Evolutionary conservation across 2,113 vertebrate genomes (phyloP).

Genomic region (Toxostoma redivivum): DNA sequence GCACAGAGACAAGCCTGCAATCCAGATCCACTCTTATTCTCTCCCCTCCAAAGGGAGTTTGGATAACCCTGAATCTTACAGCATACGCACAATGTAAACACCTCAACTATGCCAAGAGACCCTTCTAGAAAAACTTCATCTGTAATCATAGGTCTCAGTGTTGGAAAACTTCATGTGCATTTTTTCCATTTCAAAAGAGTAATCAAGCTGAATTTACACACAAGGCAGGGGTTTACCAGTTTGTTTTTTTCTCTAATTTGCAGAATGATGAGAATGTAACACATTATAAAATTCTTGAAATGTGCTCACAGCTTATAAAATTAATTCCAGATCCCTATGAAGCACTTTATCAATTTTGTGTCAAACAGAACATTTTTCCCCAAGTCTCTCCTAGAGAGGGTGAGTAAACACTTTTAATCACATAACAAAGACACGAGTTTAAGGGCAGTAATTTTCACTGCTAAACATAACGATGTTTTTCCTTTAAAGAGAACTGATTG

Average conservation of each 20-base stretch:
- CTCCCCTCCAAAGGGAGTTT: neutral
- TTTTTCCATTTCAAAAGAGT: neutral
- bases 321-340: neutral
- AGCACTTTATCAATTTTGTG: neutral
- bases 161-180: neutral
- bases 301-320: neutral
- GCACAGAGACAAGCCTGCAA: neutral
- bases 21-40: neutral
- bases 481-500: neutral
- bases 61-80: neutral
- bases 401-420: neutral
- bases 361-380: neutral
- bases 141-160: neutral
- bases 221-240: neutral
- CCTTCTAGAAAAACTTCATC: neutral
- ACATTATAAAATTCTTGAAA: neutral
- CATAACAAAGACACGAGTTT: neutral
- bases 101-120: neutral
- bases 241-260: neutral
- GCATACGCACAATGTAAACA: neutral
- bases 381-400: neutral
- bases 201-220: neutral
- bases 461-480: neutral
- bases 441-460: neutral
- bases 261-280: fast-evolving